Evolutionary conservation across 2,113 vertebrate species (phyloP).

Genomic region (Oncorhynchus nerka): DNA sequence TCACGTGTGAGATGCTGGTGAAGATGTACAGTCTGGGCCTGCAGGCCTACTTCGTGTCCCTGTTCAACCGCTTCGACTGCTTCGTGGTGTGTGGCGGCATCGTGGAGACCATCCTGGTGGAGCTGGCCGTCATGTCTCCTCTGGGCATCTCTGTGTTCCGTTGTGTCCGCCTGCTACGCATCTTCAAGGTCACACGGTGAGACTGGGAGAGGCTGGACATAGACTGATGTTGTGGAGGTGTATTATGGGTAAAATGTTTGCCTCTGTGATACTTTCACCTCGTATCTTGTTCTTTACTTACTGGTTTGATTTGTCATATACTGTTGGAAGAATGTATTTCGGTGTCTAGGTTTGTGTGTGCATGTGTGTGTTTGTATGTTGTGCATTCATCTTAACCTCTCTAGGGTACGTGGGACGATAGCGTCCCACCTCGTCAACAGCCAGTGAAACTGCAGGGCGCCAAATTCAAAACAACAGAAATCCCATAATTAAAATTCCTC

Average conservation of each 20-base stretch:
- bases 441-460: no score
- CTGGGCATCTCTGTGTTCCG: constrained; percentile 97
- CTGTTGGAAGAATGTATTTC: not conserved
- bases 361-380: not conserved
- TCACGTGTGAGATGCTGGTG: constrained; percentile 97
- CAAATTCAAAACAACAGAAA: no score
- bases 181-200: constrained; percentile 99
- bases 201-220: constrained; percentile 19
- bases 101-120: constrained; percentile 94
- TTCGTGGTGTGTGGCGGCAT: constrained; percentile 98
- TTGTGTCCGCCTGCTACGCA: constrained; percentile 93
- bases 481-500: no score
- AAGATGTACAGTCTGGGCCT: constrained; percentile 99
- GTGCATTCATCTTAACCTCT: not conserved
- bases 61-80: constrained; percentile 98
- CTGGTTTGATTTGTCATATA: not conserved
- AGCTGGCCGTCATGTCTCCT: constrained; percentile 95
- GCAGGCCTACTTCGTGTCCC: constrained; percentile 96
- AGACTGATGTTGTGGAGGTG: no score
- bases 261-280: not conserved
- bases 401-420: not conserved
- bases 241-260: no score
- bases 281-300: not conserved
- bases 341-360: not conserved
- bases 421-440: no score